phyloP scores from a whole-genome alignment of 1,140 invertebrate species.

The Rhagoletis pomonella region DNA sequence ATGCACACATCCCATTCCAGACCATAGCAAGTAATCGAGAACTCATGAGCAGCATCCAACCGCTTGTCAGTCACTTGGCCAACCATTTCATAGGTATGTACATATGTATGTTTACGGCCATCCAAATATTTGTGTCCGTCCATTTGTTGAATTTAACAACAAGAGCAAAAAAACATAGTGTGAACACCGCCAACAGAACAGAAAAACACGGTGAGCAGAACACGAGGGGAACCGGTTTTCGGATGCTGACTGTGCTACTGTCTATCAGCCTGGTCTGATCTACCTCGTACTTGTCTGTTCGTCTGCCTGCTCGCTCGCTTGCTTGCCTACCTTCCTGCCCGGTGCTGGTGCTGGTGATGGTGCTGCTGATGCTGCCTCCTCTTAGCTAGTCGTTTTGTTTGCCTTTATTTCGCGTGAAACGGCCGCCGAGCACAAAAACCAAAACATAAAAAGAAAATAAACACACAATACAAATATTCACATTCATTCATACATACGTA shows the following conservation, averaged over 20 bases:
- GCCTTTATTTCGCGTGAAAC: constrained; percentile 44
- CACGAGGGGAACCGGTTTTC: constrained; percentile 29
- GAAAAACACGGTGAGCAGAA: constrained; percentile 40
- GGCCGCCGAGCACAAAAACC: constrained; percentile 34
- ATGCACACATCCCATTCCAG: not conserved
- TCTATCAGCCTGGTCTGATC: constrained; percentile 7
- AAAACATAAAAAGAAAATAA: constrained; percentile 49
- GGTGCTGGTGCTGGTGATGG: too few relatives aligned
- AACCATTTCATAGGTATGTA: constrained; percentile 8
- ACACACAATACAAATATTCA: not conserved
- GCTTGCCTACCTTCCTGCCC: too few relatives aligned
- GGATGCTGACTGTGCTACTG: constrained; percentile 26
- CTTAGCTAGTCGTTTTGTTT: constrained; percentile 28
- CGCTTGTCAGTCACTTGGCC: constrained; percentile 46
- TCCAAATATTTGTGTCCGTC: constrained; percentile 49
- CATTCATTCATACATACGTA: not conserved
- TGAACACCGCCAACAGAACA: not conserved
- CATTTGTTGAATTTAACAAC: constrained; percentile 46
- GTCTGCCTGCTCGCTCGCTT: not conserved
- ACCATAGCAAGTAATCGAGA: not conserved
- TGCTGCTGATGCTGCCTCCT: not conserved
- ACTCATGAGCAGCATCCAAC: constrained; percentile 15
- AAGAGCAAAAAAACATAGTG: constrained; percentile 44
- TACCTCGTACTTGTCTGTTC: not conserved
- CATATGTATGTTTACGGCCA: not conserved